These are phyloP conservation scores for Atta texana DNA, from an alignment of 1,140 invertebrate genomes.

Conservation along the genomic window DNA sequence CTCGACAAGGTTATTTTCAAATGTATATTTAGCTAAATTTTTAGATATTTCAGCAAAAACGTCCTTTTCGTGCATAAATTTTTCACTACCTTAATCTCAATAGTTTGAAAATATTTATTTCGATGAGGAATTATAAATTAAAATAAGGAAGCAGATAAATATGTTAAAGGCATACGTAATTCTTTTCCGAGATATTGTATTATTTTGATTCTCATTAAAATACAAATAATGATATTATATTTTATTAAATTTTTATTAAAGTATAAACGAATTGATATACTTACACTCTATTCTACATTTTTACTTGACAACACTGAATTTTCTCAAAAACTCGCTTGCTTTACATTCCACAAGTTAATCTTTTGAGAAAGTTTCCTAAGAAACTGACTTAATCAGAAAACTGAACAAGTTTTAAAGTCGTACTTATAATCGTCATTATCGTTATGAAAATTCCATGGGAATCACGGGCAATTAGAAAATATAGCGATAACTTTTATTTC, in stretches of 20 bases:
- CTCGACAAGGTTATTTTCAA: too few relatives aligned
- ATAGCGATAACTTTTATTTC: constrained; percentile 25
- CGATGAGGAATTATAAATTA: background rate
- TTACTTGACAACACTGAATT: background rate
- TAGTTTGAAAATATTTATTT: background rate
- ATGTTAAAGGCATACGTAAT: background rate
- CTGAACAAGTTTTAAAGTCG: constrained; percentile 14
- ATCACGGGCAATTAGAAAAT: constrained; percentile 22
- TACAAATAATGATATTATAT: background rate
- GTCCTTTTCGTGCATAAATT: constrained; percentile 11
- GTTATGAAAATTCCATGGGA: background rate
- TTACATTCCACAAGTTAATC: constrained; percentile 31
- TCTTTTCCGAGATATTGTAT: background rate
- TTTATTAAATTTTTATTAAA: background rate
- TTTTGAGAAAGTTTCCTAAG: background rate
- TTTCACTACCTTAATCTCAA: constrained; percentile 20
- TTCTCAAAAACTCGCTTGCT: background rate
- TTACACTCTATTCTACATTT: background rate
- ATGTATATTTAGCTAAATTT: too few relatives aligned
- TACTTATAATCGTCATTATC: constrained; percentile 39
- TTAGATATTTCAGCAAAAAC: too few relatives aligned
- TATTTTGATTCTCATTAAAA: background rate
- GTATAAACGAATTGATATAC: background rate
- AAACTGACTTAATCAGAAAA: constrained; percentile 26
- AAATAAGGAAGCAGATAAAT: background rate